Evolutionary conservation across 2,113 vertebrate species (phyloP).

Genomic region (Glaucomys volans): DNA sequence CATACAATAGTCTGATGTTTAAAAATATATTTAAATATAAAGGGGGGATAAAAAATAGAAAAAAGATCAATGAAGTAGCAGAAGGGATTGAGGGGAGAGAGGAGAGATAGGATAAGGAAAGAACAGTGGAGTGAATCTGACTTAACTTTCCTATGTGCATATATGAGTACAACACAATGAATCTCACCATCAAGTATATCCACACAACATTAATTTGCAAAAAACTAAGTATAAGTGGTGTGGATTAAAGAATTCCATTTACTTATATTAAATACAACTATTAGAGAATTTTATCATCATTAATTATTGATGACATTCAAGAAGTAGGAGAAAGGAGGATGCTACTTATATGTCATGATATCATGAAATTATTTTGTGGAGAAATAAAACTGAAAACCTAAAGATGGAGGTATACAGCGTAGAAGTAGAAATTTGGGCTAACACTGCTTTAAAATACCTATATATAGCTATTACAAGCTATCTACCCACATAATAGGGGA

Average conservation of each 20-base stretch:
- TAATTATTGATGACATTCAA: constrained; percentile 1
- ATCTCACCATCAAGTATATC: too few relatives aligned
- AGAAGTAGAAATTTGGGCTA: neutral
- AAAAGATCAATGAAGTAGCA: too few relatives aligned
- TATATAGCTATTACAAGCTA: neutral
- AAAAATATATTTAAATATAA: neutral
- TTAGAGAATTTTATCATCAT: constrained; percentile 14
- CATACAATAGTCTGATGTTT: neutral
- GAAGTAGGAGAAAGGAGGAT: neutral
- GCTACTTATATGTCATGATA: neutral
- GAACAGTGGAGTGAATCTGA: too few relatives aligned
- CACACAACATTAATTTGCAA: too few relatives aligned
- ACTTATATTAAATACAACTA: neutral
- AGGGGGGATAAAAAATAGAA: too few relatives aligned
- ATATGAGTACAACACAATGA: too few relatives aligned
- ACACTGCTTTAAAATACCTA: neutral
- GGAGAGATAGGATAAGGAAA: too few relatives aligned
- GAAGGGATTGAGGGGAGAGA: too few relatives aligned
- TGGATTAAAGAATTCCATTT: neutral
- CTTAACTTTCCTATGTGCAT: too few relatives aligned
- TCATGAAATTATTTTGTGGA: neutral
- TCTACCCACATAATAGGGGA: neutral
- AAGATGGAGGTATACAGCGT: neutral
- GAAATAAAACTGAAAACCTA: neutral
- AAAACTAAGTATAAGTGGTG: neutral